These are phyloP conservation scores for Philopedon plagiatum DNA, from an alignment of 2,888 invertebrate species.

Conservation along the genomic window DNA sequence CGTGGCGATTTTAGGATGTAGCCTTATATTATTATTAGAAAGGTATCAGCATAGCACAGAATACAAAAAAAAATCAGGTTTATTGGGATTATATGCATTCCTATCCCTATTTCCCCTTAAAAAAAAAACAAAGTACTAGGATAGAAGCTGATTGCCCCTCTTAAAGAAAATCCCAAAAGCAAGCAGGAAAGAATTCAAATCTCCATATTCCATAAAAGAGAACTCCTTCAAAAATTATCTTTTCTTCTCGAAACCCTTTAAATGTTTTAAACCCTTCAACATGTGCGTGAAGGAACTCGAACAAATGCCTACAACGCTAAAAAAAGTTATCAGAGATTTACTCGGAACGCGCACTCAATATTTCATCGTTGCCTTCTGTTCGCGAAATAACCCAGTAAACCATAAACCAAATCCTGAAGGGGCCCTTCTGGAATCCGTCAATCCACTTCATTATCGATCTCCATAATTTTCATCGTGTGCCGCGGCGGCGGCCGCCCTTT, in stretches of 20 bases:
- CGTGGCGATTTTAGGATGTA: too few relatives aligned
- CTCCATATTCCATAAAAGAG: too few relatives aligned
- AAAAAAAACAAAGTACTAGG: too few relatives aligned
- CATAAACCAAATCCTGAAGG: slow-evolving; percentile 35
- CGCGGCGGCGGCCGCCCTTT: slow-evolving; percentile 35
- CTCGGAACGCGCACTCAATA: slow-evolving; percentile 35
- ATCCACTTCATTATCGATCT: slow-evolving; percentile 48
- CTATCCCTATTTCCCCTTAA: too few relatives aligned
- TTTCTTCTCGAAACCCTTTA: not conserved
- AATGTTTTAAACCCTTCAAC: not conserved
- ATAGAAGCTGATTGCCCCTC: too few relatives aligned
- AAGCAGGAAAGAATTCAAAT: too few relatives aligned
- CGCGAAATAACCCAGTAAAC: slow-evolving; percentile 46
- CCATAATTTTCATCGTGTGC: slow-evolving; percentile 44
- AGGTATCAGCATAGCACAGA: too few relatives aligned
- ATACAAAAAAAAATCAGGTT: too few relatives aligned
- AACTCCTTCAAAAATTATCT: not conserved
- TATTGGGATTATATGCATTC: too few relatives aligned
- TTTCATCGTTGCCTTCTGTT: slow-evolving; percentile 35
- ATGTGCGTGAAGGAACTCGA: slow-evolving; percentile 18
- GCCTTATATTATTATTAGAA: too few relatives aligned
- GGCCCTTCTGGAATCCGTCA: slow-evolving; percentile 46
- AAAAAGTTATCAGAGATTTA: slow-evolving; percentile 20
- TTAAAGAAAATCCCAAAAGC: too few relatives aligned
- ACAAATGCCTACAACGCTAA: slow-evolving; percentile 26